Percentiles rank a stretch among this genome's conserved stretches.
Evolutionary conservation across 64 coral and sea anemone genomes (phyloP).

Genomic region (Hydrozoanthus tunicans): DNA sequence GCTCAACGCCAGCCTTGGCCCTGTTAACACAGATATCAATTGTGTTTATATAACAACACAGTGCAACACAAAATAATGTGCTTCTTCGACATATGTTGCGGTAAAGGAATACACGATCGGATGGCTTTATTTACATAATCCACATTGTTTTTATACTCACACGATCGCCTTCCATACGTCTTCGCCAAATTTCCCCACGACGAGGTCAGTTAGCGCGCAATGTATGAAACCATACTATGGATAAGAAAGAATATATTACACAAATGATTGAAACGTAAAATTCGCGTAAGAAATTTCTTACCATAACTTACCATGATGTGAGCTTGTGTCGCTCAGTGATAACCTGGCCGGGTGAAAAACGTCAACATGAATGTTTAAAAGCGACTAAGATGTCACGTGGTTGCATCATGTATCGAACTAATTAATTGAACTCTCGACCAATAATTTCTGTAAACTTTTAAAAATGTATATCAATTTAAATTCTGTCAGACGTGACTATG

Average conservation of each 20-base stretch:
- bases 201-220: constrained; percentile 82
- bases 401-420: neutral
- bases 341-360: neutral
- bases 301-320: constrained; percentile 7
- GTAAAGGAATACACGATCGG: neutral
- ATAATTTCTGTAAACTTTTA: neutral
- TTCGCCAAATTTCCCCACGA: constrained; percentile 88
- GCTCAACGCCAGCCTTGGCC: constrained; percentile 89
- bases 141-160: constrained; percentile 52
- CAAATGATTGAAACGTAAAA: constrained; percentile 16
- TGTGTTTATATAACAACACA: constrained; percentile 36
- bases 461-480: neutral
- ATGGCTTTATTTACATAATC: constrained; percentile 23
- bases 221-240: constrained; percentile 87
- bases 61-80: neutral
- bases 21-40: constrained; percentile 53
- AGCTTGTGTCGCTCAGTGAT: neutral
- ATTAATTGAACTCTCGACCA: constrained; percentile 11
- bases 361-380: neutral
- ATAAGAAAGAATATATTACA: constrained; percentile 29
- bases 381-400: neutral
- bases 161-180: constrained; percentile 81
- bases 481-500: neutral
- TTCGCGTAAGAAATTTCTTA: neutral
- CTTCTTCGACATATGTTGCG: neutral